These are phyloP conservation scores for Hemibagrus guttatus DNA, from an alignment of 2,797 vertebrate species.

Conservation along the genomic window DNA sequence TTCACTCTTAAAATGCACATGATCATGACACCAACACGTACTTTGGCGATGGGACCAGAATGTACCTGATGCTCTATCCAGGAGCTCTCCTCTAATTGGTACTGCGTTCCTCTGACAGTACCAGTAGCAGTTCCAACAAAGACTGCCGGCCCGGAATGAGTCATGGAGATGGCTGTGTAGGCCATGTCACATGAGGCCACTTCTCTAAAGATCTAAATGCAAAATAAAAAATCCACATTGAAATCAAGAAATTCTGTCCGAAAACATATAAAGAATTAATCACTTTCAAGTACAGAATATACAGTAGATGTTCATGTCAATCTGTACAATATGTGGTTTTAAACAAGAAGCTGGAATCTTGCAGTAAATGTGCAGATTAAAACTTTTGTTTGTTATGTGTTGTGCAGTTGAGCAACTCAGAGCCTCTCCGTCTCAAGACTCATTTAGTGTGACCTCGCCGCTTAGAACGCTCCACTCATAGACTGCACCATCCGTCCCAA, in stretches of 20 bases:
- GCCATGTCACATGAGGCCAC: constrained; percentile 73
- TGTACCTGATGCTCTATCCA: constrained; percentile 88
- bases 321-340: no score
- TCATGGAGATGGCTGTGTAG: constrained; percentile 81
- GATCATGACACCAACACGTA: constrained; percentile 51
- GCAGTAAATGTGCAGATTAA: no score
- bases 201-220: constrained; percentile 81
- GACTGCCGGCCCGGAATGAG: constrained; percentile 80
- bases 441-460: constrained; percentile 86
- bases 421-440: constrained; percentile 87
- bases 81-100: constrained; percentile 79
- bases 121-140: constrained; percentile 87
- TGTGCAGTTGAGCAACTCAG: constrained; percentile 48
- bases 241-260: neutral
- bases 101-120: constrained; percentile 83
- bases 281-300: neutral
- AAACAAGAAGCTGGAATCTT: no score
- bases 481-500: constrained; percentile 88
- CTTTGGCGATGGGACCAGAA: constrained; percentile 84
- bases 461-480: constrained; percentile 89
- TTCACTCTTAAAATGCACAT: no score
- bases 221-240: neutral
- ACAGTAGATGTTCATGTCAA: neutral
- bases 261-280: neutral
- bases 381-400: no score